Evolutionary conservation across 2,888 invertebrate genomes (phyloP).

Genomic region (Synergus itoensis): DNA sequence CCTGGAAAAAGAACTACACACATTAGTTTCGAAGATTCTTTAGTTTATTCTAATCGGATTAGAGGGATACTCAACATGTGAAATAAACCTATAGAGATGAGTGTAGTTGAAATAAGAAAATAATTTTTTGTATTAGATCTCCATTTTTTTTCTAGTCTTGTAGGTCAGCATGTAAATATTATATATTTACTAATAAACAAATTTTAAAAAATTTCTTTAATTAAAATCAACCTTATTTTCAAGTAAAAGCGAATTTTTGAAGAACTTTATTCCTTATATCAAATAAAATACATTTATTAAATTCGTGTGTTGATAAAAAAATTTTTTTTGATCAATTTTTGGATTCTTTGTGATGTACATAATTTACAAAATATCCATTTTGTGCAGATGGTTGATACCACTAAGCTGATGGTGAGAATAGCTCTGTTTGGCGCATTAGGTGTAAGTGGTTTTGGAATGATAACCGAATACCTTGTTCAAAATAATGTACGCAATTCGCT

Average conservation of each 20-base stretch:
- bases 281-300: no score
- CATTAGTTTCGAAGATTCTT: no score
- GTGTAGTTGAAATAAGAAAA: no score
- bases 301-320: not conserved
- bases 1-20: no score
- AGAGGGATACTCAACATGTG: no score
- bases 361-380: not conserved
- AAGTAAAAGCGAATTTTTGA: not conserved
- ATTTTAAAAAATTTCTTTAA: not conserved
- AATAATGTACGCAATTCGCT: constrained; percentile 80
- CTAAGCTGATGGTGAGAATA: not conserved
- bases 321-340: not conserved
- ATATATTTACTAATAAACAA: not conserved
- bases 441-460: constrained; percentile 10
- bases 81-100: no score
- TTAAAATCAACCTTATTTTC: not conserved
- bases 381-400: constrained; percentile 16
- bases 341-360: not conserved
- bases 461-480: constrained; percentile 79
- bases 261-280: no score
- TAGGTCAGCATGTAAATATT: no score
- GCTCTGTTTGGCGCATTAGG: constrained; percentile 31
- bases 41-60: no score
- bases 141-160: no score
- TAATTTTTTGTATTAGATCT: no score